Evolutionary conservation across 2,888 invertebrate genomes (phyloP).

Genomic region (Agrochola litura): DNA sequence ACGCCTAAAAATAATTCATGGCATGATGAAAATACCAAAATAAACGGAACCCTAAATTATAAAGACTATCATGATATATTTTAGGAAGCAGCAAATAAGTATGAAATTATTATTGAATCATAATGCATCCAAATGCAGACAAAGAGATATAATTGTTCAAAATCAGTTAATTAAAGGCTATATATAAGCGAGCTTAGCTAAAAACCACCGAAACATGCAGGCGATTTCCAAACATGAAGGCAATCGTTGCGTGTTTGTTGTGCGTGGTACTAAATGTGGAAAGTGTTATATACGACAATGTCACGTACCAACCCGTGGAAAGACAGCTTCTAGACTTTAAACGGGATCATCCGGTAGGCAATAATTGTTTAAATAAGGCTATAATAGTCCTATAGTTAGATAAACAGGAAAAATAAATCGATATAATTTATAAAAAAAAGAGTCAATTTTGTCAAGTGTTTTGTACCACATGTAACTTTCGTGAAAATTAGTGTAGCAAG

Average conservation of each 20-base stretch:
- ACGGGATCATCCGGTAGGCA: slow-evolving; percentile 70
- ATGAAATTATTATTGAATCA: background rate
- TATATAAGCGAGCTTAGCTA: slow-evolving; percentile 26
- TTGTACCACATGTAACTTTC: background rate
- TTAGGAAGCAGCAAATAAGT: slow-evolving; percentile 1
- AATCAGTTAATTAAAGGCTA: slow-evolving; percentile 6
- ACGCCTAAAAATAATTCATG: no score
- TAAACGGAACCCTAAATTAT: slow-evolving; percentile 21
- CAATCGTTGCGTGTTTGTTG: slow-evolving; percentile 39
- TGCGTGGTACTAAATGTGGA: slow-evolving; percentile 34
- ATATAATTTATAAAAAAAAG: background rate
- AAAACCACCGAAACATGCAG: slow-evolving; percentile 4
- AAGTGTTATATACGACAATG: slow-evolving; percentile 54
- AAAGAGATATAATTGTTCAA: slow-evolving; percentile 18
- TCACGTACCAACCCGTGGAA: slow-evolving; percentile 64
- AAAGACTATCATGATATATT: background rate
- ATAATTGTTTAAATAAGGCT: background rate
- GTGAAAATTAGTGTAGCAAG: background rate
- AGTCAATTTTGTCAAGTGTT: background rate
- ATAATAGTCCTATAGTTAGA: no score
- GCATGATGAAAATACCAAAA: background rate
- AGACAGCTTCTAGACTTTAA: slow-evolving; percentile 75
- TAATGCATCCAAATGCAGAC: background rate
- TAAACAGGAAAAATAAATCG: background rate
- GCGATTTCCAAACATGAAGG: slow-evolving; percentile 52